Conservation (phyloP, 2,113 vertebrate species). For the Caranx ignobilis region DNA sequence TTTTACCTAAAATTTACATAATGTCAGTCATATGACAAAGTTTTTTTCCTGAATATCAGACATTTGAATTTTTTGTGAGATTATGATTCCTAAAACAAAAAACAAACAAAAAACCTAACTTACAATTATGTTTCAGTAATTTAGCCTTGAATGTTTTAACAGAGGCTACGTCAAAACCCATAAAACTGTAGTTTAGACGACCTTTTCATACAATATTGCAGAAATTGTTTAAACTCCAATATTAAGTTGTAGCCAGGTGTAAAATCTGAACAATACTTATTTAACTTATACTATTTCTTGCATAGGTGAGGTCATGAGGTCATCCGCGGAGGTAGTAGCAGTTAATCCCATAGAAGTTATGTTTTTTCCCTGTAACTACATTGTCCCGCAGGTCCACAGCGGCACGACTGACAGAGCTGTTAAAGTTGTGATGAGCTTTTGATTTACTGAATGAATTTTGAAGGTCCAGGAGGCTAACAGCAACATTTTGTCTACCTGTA, state of each 20-base stretch:
- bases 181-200: not conserved
- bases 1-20: too few species aligned
- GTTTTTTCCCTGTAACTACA: conserved; percentile 76
- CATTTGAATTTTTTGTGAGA: too few species aligned
- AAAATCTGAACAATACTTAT: not conserved
- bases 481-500: not conserved
- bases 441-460: conserved; percentile 85
- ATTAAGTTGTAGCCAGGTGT: too few species aligned
- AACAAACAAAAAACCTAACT: too few species aligned
- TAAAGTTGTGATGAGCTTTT: conserved; percentile 76
- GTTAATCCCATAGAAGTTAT: conserved; percentile 85
- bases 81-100: too few species aligned
- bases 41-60: too few species aligned
- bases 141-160: too few species aligned
- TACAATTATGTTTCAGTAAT: too few species aligned
- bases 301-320: not conserved
- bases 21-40: too few species aligned
- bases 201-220: too few species aligned
- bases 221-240: too few species aligned
- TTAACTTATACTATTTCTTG: not conserved
- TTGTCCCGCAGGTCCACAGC: conserved; percentile 85
- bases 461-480: conserved; percentile 75
- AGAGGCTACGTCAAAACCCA: not conserved
- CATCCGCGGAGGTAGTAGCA: conserved; percentile 83
- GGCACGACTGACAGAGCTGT: conserved; percentile 65